A percentile compares a stretch with the other conserved stretches of the same genome.
phyloP scores from a whole-genome alignment of 2,113 vertebrate genomes.

The Neotragus moschatus region DNA sequence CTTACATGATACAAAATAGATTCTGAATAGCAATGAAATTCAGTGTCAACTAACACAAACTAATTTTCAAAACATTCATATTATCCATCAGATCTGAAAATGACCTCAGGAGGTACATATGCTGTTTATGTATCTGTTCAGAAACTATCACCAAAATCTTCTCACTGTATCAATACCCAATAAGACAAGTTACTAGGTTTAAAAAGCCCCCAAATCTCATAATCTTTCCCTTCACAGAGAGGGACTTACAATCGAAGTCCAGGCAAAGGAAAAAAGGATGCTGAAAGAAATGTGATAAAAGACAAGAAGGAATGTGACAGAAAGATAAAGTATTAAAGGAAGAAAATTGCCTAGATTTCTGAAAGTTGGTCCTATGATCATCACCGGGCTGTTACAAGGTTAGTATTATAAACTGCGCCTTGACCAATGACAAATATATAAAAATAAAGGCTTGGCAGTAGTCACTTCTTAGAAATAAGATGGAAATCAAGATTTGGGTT shows the following conservation, averaged over 20 bases:
- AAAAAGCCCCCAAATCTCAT: conserved; percentile 83
- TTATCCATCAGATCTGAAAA: background rate
- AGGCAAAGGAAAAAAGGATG: conserved; percentile 74
- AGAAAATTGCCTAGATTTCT: conserved; percentile 68
- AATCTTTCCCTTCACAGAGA: conserved; percentile 80
- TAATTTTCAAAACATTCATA: conserved; percentile 10
- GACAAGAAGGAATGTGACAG: conserved; percentile 33
- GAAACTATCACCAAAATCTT: background rate
- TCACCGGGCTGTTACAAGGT: conserved; percentile 69
- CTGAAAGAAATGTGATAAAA: conserved; percentile 12
- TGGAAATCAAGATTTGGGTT: background rate
- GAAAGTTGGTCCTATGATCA: conserved; percentile 75
- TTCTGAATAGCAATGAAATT: conserved; percentile 9
- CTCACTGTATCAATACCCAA: background rate
- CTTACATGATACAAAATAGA: background rate
- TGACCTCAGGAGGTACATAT: background rate
- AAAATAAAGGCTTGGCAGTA: background rate
- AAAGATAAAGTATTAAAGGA: conserved; percentile 25
- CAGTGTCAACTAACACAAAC: background rate
- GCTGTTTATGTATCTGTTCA: background rate
- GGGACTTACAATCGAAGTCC: conserved; percentile 69
- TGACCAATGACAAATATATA: background rate
- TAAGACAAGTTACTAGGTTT: background rate
- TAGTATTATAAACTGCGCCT: background rate
- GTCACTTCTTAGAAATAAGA: background rate